phyloP scores from a whole-genome alignment of 1,140 invertebrate species.

The Cyphomyrmex costatus region DNA sequence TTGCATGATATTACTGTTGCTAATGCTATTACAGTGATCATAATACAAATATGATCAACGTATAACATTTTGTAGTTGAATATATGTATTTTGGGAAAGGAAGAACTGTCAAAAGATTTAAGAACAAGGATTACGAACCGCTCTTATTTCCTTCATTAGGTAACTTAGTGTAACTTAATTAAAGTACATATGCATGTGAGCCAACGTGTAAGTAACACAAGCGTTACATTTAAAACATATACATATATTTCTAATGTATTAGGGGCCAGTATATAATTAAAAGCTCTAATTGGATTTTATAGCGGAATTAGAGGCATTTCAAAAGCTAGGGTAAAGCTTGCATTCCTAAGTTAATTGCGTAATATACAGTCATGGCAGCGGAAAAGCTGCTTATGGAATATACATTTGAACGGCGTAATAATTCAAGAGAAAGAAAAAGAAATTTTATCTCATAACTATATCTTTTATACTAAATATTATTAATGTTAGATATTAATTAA shows the following conservation, averaged over 20 bases:
- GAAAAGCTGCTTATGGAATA: slow-evolving; percentile 36
- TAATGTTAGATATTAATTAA: neutral
- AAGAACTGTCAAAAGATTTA: neutral
- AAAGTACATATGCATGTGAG: neutral
- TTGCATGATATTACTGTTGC: neutral
- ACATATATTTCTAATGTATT: slow-evolving; percentile 15
- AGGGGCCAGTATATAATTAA: slow-evolving; percentile 58
- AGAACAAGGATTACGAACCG: neutral
- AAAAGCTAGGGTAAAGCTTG: slow-evolving; percentile 35
- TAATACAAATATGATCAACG: neutral
- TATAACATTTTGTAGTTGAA: slow-evolving; percentile 12
- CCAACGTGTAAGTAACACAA: slow-evolving; percentile 7
- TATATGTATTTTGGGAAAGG: slow-evolving; percentile 24
- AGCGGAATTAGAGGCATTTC: slow-evolving; percentile 32
- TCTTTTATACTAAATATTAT: neutral
- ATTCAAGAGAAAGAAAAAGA: slow-evolving; percentile 4
- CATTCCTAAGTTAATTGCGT: slow-evolving; percentile 55
- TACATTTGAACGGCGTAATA: slow-evolving; percentile 24
- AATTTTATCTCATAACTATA: neutral
- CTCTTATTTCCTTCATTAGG: slow-evolving; percentile 14
- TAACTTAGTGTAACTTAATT: slow-evolving; percentile 41
- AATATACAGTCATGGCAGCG: neutral
- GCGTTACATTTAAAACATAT: slow-evolving; percentile 27
- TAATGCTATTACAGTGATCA: neutral
- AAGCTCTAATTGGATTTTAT: slow-evolving; percentile 54